Evolutionary conservation across 2,888 invertebrate genomes (phyloP).

Genomic region (Euplexia lucipara): DNA sequence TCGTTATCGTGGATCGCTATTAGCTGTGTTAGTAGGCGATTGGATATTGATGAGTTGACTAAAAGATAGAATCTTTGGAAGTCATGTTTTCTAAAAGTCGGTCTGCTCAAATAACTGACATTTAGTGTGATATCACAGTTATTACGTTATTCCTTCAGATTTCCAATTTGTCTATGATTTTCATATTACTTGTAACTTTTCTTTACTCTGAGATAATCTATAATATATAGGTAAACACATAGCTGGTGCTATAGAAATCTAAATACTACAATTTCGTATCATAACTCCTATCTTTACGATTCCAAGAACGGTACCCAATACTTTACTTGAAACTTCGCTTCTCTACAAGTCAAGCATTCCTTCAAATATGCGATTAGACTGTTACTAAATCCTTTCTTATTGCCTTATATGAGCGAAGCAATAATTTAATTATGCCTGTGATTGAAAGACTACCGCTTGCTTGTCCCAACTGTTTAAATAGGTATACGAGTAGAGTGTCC

Average conservation of each 20-base stretch:
- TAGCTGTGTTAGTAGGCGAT: neutral
- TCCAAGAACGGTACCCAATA: neutral
- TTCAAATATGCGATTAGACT: neutral
- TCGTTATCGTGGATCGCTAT: neutral
- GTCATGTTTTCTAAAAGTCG: slow-evolving; percentile 17
- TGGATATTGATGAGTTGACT: slow-evolving; percentile 6
- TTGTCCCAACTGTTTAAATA: no score
- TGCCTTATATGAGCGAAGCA: neutral
- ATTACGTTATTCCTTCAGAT: neutral
- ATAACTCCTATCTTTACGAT: neutral
- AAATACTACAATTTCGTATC: slow-evolving; percentile 9
- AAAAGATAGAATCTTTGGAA: neutral
- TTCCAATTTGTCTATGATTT: slow-evolving; percentile 4
- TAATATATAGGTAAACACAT: slow-evolving; percentile 6
- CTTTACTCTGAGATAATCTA: neutral
- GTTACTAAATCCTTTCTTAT: neutral
- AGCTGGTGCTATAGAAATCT: slow-evolving; percentile 38
- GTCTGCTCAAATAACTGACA: neutral
- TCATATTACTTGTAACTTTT: slow-evolving; percentile 5
- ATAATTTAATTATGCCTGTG: slow-evolving; percentile 29
- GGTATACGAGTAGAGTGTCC: no score
- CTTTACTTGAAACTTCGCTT: neutral
- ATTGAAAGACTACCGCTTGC: no score
- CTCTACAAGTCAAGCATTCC: neutral
- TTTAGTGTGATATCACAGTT: neutral